Evolutionary conservation across 2,113 vertebrate species (phyloP).

Genomic region (Mandrillus leucophaeus): DNA sequence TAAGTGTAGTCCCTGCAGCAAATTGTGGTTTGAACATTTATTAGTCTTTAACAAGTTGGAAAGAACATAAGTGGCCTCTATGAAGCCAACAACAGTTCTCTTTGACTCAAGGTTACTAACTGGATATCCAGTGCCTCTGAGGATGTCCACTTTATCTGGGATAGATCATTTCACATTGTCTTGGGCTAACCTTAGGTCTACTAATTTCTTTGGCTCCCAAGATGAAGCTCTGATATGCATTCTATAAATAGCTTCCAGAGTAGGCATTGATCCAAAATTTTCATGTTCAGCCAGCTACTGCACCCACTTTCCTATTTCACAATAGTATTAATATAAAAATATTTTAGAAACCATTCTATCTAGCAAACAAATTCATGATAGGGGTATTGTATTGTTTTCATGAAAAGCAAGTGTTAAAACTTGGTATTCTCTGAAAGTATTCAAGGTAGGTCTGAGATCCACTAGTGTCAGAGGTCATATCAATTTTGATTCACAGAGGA

Average conservation of each 20-base stretch:
- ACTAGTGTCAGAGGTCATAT: not conserved
- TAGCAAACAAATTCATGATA: not conserved
- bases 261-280: not conserved
- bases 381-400: not conserved
- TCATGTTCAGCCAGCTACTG: not conserved
- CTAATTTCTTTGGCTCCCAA: not conserved
- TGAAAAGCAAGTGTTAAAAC: not conserved
- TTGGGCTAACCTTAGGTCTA: not conserved
- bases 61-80: not conserved
- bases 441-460: not conserved
- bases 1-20: not conserved
- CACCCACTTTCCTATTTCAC: not conserved
- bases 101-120: not conserved
- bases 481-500: not conserved
- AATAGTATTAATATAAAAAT: not conserved
- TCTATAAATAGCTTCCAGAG: not conserved
- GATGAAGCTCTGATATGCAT: not conserved
- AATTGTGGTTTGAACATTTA: not conserved
- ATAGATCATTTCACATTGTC: not conserved
- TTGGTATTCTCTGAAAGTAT: not conserved
- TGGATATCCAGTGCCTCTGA: not conserved
- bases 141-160: not conserved
- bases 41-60: not conserved
- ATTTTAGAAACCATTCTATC: not conserved
- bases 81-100: not conserved